Percentiles rank a stretch among this genome's conserved stretches.
Conservation (phyloP, 2,888 invertebrate genomes). For the Brachycybe producta region DNA sequence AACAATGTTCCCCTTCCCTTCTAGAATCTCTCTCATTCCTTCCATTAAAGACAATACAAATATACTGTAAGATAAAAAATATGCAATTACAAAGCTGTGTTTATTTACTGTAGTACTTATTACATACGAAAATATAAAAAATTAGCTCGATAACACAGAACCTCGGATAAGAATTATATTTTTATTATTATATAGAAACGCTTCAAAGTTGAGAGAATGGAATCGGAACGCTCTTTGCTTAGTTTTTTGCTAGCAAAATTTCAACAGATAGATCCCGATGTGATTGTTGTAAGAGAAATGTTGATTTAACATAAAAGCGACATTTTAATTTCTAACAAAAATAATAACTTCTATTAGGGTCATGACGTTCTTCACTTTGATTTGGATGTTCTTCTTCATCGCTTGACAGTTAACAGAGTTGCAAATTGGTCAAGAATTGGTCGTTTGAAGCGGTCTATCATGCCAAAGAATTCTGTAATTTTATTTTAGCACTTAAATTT, state of each 20-base stretch:
- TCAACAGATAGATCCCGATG: conserved; percentile 78
- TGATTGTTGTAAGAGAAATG: conserved; percentile 50
- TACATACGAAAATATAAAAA: background rate
- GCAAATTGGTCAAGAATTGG: conserved; percentile 84
- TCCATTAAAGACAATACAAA: too few species aligned
- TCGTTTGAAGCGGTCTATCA: conserved; percentile 54
- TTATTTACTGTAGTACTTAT: conserved; percentile 7
- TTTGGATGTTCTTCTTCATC: conserved; percentile 74
- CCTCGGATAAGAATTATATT: too few species aligned
- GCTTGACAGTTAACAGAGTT: conserved; percentile 58
- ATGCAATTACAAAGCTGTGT: conserved; percentile 44
- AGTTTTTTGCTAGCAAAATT: conserved; percentile 75
- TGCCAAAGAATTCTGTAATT: conserved; percentile 30
- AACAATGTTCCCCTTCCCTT: too few species aligned
- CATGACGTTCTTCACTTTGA: conserved; percentile 86
- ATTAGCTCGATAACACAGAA: too few species aligned
- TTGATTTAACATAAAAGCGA: too few species aligned
- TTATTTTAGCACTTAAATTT: background rate
- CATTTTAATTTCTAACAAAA: too few species aligned
- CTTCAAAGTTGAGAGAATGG: conserved; percentile 54
- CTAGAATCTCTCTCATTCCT: too few species aligned
- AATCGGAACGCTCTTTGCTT: conserved; percentile 73
- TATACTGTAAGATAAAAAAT: background rate
- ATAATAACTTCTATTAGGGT: too few species aligned
- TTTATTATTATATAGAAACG: conserved; percentile 25